These are phyloP conservation scores for Epinephelus moara DNA, from an alignment of 2,113 vertebrate genomes.

Conservation along the genomic window DNA sequence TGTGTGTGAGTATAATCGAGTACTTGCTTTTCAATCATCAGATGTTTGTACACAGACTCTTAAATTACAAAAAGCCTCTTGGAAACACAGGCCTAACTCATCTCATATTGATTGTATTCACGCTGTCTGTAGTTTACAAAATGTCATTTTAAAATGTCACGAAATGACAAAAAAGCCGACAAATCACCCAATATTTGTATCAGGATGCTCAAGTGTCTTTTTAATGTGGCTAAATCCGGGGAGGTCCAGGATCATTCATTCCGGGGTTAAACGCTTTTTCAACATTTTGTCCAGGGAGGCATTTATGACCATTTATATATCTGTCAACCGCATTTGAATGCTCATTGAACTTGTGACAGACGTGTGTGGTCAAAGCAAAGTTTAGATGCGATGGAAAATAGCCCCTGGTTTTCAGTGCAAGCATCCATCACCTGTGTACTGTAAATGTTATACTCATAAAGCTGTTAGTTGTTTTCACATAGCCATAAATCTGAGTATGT, in stretches of 20 bases:
- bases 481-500: constrained; percentile 64
- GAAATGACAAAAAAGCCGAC: constrained; percentile 70
- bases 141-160: constrained; percentile 79
- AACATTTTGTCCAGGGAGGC: constrained; percentile 72
- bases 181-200: constrained; percentile 81
- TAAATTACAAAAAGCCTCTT: constrained; percentile 81
- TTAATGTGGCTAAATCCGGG: constrained; percentile 80
- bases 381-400: constrained; percentile 76
- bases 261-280: constrained; percentile 73
- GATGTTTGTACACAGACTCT: constrained; percentile 83
- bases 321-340: constrained; percentile 71
- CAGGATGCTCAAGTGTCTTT: constrained; percentile 79
- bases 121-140: constrained; percentile 77
- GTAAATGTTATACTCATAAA: constrained; percentile 72
- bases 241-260: constrained; percentile 74
- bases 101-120: constrained; percentile 79
- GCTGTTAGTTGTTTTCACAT: constrained; percentile 67
- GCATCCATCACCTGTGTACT: constrained; percentile 77
- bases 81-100: constrained; percentile 76
- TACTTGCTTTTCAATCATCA: constrained; percentile 80
- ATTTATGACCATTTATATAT: constrained; percentile 77
- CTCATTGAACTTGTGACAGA: constrained; percentile 76
- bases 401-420: constrained; percentile 63
- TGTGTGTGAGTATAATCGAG: constrained; percentile 74
- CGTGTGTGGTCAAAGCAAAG: constrained; percentile 70